Evolutionary conservation across 2,797 vertebrate genomes (phyloP).

Genomic region (Pogonophryne albipinna): DNA sequence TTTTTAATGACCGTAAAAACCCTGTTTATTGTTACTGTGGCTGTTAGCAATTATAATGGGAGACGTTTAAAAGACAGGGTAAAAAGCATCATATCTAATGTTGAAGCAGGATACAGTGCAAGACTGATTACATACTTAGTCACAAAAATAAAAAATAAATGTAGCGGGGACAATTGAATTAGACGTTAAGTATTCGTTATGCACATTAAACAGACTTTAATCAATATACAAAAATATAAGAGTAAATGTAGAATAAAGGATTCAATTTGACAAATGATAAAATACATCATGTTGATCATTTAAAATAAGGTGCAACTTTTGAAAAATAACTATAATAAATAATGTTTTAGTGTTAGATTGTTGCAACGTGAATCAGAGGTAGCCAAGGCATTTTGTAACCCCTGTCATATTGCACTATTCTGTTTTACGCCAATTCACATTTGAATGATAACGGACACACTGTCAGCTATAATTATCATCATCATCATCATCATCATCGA

Average conservation of each 20-base stretch:
- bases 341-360: background rate
- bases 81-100: background rate
- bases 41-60: background rate
- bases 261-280: slow-evolving; percentile 9
- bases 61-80: background rate
- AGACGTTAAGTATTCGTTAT: background rate
- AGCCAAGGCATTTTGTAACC: background rate
- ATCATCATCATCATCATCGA: background rate
- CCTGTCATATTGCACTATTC: background rate
- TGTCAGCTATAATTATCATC: slow-evolving; percentile 19
- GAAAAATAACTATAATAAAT: too few relatives aligned
- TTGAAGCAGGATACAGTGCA: background rate
- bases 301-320: background rate
- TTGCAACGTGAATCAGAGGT: background rate
- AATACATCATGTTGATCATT: slow-evolving; percentile 10
- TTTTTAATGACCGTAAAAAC: too few relatives aligned
- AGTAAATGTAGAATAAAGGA: slow-evolving; percentile 1
- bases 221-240: slow-evolving; percentile 3
- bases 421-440: background rate
- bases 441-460: background rate
- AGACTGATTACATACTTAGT: background rate
- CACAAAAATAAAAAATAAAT: slow-evolving; percentile 4
- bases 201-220: background rate
- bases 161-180: background rate
- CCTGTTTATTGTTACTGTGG: background rate